phyloP scores from a whole-genome alignment of 2,888 invertebrate genomes.

The Archaeoteleia sp. region DNA sequence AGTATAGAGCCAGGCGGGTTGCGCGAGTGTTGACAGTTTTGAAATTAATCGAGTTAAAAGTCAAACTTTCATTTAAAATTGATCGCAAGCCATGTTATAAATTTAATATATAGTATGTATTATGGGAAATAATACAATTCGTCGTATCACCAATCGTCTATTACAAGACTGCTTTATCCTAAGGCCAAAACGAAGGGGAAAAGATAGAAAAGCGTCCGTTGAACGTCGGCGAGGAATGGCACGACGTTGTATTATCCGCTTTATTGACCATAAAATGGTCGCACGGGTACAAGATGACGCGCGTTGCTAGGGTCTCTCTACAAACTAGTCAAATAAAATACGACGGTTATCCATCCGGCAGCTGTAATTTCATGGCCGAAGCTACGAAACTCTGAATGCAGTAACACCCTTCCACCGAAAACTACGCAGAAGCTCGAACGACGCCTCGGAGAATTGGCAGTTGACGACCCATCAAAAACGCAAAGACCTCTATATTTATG shows the following conservation, averaged over 20 bases:
- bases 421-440: conserved; percentile 34
- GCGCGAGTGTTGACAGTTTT: not conserved
- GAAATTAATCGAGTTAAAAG: not conserved
- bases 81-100: too few relatives aligned
- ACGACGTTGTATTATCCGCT: not conserved
- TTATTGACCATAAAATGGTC: conserved; percentile 7
- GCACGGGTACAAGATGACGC: conserved; percentile 4
- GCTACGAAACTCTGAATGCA: not conserved
- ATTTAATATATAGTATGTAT: too few relatives aligned
- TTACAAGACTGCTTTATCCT: too few relatives aligned
- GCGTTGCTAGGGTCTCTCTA: not conserved
- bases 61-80: too few relatives aligned
- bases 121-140: too few relatives aligned
- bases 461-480: too few relatives aligned
- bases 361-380: conserved; percentile 28
- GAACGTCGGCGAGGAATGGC: too few relatives aligned
- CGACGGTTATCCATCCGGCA: not conserved
- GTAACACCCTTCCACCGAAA: conserved; percentile 23
- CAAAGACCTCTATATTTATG: too few relatives aligned
- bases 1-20: not conserved
- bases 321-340: conserved; percentile 9
- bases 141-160: too few relatives aligned
- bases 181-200: too few relatives aligned
- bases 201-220: too few relatives aligned
- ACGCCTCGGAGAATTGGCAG: conserved; percentile 4